Conservation (phyloP, 2,888 invertebrate genomes). For the Cerastis rubricosa region DNA sequence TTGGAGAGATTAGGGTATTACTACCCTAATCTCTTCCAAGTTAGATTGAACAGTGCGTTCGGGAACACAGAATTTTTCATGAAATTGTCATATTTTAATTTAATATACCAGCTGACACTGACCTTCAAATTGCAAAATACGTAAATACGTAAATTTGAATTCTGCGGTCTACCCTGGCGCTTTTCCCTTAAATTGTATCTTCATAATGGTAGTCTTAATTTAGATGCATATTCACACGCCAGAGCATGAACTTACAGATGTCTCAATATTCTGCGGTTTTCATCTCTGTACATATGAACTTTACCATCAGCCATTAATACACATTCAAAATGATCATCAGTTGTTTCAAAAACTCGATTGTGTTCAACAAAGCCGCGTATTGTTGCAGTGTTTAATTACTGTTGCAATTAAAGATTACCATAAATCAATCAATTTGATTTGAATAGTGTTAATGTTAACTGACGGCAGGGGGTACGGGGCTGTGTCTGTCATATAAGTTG, state of each 20-base stretch:
- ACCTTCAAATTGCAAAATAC: background rate
- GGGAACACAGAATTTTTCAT: too few species aligned
- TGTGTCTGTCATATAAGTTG: conserved; percentile 29
- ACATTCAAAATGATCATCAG: conserved; percentile 15
- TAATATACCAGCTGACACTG: too few species aligned
- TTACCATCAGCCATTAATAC: conserved; percentile 13
- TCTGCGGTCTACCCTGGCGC: too few species aligned
- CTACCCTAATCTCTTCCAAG: too few species aligned
- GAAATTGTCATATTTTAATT: too few species aligned
- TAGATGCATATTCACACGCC: conserved; percentile 14
- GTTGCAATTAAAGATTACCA: conserved; percentile 56
- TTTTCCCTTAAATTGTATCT: background rate
- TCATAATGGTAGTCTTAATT: too few species aligned
- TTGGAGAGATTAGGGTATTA: too few species aligned
- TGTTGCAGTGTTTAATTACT: conserved; percentile 52
- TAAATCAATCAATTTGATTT: conserved; percentile 52
- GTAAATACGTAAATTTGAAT: too few species aligned
- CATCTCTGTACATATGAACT: background rate
- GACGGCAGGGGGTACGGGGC: conserved; percentile 3
- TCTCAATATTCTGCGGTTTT: conserved; percentile 24
- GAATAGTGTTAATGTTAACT: conserved; percentile 42
- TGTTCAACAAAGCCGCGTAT: conserved; percentile 38
- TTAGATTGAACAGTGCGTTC: too few species aligned
- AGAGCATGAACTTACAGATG: background rate
- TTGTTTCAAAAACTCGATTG: conserved; percentile 37